Evolutionary conservation across 2,113 vertebrate species (phyloP).

Genomic region (Brachyistius frenatus): DNA sequence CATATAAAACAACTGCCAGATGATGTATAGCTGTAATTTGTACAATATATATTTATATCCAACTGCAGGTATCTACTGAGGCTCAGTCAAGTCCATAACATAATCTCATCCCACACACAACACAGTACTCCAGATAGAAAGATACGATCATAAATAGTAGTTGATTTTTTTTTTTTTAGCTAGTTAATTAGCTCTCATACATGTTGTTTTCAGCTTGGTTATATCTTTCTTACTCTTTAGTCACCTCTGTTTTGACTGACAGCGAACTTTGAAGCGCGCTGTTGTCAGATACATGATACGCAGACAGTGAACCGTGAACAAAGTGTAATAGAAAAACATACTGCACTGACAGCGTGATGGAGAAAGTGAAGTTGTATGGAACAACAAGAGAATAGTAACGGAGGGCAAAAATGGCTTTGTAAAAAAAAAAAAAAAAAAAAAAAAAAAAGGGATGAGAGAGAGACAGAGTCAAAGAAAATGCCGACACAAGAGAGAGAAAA

Average conservation of each 20-base stretch:
- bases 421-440: conserved; percentile 4
- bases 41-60: neutral
- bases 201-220: conserved; percentile 8
- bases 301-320: conserved; percentile 51
- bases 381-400: conserved; percentile 50
- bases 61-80: neutral
- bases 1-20: conserved; percentile 11
- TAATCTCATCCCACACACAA: neutral
- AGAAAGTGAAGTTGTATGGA: conserved; percentile 33
- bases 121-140: neutral
- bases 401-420: conserved; percentile 32
- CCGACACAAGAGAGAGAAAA: conserved; percentile 38
- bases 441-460: neutral
- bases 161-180: too few species aligned
- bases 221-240: neutral
- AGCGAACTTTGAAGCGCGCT: conserved; percentile 22
- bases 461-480: conserved; percentile 18
- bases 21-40: neutral
- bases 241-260: conserved; percentile 10
- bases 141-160: neutral
- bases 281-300: conserved; percentile 42
- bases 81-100: neutral
- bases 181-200: neutral
- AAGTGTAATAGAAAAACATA: conserved; percentile 57
- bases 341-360: conserved; percentile 35